Conservation (phyloP, 2,797 vertebrate genomes). For the Leuciscus waleckii region DNA sequence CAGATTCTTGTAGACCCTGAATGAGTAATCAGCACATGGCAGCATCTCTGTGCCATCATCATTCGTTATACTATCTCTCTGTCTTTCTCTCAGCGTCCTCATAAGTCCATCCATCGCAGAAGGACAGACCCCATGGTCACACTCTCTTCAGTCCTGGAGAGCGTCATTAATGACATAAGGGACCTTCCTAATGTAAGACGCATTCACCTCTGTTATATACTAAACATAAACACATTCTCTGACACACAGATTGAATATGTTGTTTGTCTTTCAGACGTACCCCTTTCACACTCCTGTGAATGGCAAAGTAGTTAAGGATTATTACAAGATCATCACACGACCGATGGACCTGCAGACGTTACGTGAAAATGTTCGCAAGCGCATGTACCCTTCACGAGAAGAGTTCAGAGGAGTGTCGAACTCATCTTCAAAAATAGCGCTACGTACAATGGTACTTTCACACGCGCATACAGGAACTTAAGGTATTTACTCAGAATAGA, state of each 20-base stretch:
- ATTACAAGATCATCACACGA: constrained; percentile 97
- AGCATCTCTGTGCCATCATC: background rate
- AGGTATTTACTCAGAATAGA: background rate
- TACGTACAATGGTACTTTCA: constrained; percentile 90
- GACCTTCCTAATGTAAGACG: constrained; percentile 91
- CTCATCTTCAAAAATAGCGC: constrained; percentile 95
- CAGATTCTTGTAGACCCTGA: background rate
- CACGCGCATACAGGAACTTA: background rate
- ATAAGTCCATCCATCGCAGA: constrained; percentile 96
- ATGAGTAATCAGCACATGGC: background rate
- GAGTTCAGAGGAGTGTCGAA: constrained; percentile 94
- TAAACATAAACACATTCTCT: background rate
- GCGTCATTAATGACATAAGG: constrained; percentile 97
- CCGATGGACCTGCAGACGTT: constrained; percentile 98
- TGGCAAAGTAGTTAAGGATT: constrained; percentile 96
- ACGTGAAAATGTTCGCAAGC: constrained; percentile 94
- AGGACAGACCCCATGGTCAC: constrained; percentile 99
- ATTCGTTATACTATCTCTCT: background rate
- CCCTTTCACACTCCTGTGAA: constrained; percentile 98
- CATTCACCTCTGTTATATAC: background rate
- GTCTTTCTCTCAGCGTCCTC: constrained; percentile 83
- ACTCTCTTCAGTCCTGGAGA: constrained; percentile 93
- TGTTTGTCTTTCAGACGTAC: constrained; percentile 82
- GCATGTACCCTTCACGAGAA: constrained; percentile 93
- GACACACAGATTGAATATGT: background rate